These are phyloP conservation scores for Argyrosomus japonicus DNA, from an alignment of 2,113 vertebrate species.

Conservation along the genomic window DNA sequence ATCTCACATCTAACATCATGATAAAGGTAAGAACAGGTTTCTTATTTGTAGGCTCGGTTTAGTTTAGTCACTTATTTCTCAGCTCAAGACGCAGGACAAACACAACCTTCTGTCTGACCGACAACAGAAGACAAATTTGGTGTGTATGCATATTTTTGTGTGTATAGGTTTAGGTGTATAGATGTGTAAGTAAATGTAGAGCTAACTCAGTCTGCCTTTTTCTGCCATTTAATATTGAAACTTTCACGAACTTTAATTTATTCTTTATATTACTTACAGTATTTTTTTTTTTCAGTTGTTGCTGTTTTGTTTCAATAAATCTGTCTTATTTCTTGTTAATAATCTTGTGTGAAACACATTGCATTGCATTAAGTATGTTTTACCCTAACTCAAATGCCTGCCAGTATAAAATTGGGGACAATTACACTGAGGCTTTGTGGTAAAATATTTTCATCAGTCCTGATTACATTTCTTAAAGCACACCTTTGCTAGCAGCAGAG, in stretches of 20 bases:
- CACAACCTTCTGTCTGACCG: not conserved
- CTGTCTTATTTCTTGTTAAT: not conserved
- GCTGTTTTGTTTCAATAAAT: too few species aligned
- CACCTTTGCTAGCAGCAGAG: not conserved
- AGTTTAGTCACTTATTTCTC: not conserved
- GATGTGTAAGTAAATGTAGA: not conserved
- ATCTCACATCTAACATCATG: not conserved
- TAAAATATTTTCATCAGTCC: not conserved
- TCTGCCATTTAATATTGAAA: not conserved
- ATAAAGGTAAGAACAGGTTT: not conserved
- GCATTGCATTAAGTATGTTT: not conserved
- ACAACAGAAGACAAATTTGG: not conserved
- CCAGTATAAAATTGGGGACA: too few species aligned
- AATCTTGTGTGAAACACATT: not conserved
- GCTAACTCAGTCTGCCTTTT: not conserved
- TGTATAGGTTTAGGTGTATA: not conserved
- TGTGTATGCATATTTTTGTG: not conserved
- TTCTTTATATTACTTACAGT: not conserved
- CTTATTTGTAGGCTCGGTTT: not conserved
- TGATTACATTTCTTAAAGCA: not conserved
- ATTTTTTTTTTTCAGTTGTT: not conserved
- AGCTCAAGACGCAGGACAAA: not conserved
- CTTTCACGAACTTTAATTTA: too few species aligned
- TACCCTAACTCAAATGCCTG: not conserved
- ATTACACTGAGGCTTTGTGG: not conserved